phyloP scores from a whole-genome alignment of 2,888 invertebrate genomes.

The Caenorhabditis angaria region DNA sequence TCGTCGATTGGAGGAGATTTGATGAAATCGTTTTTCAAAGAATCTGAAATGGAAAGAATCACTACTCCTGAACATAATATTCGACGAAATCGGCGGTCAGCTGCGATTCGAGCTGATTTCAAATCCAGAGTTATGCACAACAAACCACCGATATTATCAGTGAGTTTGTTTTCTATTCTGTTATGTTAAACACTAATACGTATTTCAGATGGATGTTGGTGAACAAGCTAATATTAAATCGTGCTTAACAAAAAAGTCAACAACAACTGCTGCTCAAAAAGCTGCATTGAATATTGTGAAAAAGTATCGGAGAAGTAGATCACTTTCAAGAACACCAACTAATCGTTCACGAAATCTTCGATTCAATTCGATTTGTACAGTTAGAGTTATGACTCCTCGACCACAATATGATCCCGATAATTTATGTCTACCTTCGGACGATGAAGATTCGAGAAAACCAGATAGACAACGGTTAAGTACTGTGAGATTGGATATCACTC shows the following conservation, averaged over 20 bases:
- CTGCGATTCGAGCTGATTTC: neutral
- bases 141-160: conserved; percentile 17
- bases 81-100: neutral
- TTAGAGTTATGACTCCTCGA: conserved; percentile 34
- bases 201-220: conserved; percentile 32
- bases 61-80: conserved; percentile 18
- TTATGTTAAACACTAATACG: too few species aligned
- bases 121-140: neutral
- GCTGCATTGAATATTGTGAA: conserved; percentile 12
- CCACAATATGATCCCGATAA: conserved; percentile 26
- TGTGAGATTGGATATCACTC: conserved; percentile 20
- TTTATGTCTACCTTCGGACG: conserved; percentile 24
- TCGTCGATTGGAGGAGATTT: conserved; percentile 19
- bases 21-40: conserved; percentile 8
- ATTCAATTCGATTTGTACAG: conserved; percentile 28
- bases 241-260: conserved; percentile 13
- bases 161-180: conserved; percentile 1
- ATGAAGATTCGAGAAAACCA: conserved; percentile 12
- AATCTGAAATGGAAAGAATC: conserved; percentile 6
- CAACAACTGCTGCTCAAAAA: conserved; percentile 5
- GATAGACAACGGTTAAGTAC: conserved; percentile 29
- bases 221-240: conserved; percentile 15
- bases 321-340: neutral
- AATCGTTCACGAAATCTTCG: neutral
- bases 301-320: conserved; percentile 22